Base-by-base conservation (phyloP, 2,797 vertebrate genomes). In the Lerista edwardsae region DNA sequence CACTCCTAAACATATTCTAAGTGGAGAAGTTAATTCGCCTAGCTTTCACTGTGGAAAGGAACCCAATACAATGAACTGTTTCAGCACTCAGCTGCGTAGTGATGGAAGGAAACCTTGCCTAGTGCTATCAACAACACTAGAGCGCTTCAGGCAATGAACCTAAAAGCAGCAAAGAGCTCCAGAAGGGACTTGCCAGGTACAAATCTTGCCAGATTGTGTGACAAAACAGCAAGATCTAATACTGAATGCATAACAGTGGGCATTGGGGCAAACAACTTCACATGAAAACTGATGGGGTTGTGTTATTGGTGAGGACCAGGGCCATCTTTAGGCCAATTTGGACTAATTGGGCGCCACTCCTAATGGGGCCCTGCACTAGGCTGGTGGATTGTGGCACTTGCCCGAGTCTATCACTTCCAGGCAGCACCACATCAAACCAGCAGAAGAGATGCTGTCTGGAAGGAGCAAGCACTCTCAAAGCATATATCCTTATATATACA, bases 1-100 rank as follows among this genome's bases (percentile, higher is more conserved):
- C 9, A 74, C 84, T 75, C 25, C 84, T 88, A 90, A 93, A 93
- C 90, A 93, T 89, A 92, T 29, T 93, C 80, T 88, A n/a, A n/a
- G n/a, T 0, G 0, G 67, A 82, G 88, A 93, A 91, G 86, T 90
- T 90, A 94, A 83, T 93, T 91, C 91, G 92, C 62, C 78, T 78
- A 92, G 76, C 83, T 91, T 92, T 82, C 84, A 65, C 68, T 86
- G 71, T 1, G 29, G 39, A 39, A 85, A 90, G 76, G 85, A 82
- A 84, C 89, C 59, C 44, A n/a, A 44, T 77, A 21, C 39, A 72
- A 47, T 83, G 87, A 91, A 89, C 85, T 77, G 41, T 73, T 86
- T 79, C 86, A 74, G 4, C 75, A 67, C 25, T 1, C 1, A 1
- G 2, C 36, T 65, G 65, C 39, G 57, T 69, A 55, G 41, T 4